Percentiles rank a stretch among this genome's conserved stretches.
phyloP scores from a whole-genome alignment of 2,113 vertebrate species.

The Myodes glareolus region DNA sequence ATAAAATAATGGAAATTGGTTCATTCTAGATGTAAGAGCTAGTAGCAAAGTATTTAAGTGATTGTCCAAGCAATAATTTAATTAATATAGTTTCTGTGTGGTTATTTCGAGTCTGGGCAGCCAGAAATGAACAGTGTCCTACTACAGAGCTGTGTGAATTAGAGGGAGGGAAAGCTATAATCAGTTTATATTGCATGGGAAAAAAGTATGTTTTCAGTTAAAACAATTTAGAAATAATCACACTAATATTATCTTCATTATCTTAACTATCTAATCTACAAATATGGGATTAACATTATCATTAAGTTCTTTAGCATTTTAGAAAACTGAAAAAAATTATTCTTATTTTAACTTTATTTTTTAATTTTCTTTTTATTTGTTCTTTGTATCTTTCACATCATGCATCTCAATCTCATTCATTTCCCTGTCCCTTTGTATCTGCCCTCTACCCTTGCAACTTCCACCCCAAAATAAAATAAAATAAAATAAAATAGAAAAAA shows the following conservation, averaged over 20 bases:
- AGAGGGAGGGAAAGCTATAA: too few species aligned
- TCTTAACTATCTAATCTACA: not conserved
- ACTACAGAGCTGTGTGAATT: too few species aligned
- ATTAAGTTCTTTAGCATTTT: conserved; percentile 25
- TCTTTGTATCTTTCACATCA: not conserved
- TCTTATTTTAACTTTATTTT: too few species aligned
- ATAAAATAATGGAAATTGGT: too few species aligned
- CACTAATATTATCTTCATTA: not conserved
- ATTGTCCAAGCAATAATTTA: too few species aligned
- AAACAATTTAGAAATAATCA: not conserved
- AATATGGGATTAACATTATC: not conserved
- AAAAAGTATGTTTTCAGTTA: not conserved
- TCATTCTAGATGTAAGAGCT: too few species aligned
- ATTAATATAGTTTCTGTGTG: too few species aligned
- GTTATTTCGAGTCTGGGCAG: too few species aligned
- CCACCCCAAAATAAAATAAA: not conserved
- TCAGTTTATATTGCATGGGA: not conserved
- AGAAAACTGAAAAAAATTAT: conserved; percentile 4
- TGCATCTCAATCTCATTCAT: not conserved
- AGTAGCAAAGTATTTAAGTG: too few species aligned
- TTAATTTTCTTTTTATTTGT: too few species aligned
- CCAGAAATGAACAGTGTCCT: too few species aligned
- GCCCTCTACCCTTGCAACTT: not conserved
- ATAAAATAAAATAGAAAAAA: not conserved
- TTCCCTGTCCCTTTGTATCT: not conserved